Base-by-base conservation (phyloP, 2,113 vertebrate species). In the Mormyrus iriodes region DNA sequence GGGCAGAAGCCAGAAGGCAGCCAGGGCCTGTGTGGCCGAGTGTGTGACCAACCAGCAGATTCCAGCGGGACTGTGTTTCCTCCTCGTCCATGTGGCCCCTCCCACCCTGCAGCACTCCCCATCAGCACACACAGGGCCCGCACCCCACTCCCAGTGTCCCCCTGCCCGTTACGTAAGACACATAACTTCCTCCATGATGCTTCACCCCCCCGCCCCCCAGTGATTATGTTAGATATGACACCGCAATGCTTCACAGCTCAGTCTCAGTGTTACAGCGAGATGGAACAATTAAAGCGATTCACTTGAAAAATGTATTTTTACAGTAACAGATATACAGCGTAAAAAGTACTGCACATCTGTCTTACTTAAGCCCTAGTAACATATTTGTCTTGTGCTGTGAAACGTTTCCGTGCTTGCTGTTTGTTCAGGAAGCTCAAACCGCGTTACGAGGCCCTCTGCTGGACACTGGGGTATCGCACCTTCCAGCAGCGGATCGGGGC, bases 361-460 rank as follows among this genome's bases (percentile, higher is more conserved):
- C 73, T 76, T 39, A 76, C 15, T 76, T 76, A 42, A 76, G 13
- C 17, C 73, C 31, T 76, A 42, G 73, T 76, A 76, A 35, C 10
- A 35, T 76, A 76, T 76, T 76, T 76, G 35, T 27, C 21, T 84
- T 84, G 12, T 4, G 21, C 46, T 6, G 44, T 46, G 82, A 48
- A 8, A 84, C 21, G 24, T 84, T 84, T 84, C 4, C 42, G 15
- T 86, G 24, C 49, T 48, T 9, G 10, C 19, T 53, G 51, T 73
- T 65, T 83, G 55, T 2, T 49, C 27, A 42, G n/a, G 61, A 85
- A 42, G 52, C 53, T 88, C 91, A 69, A 55, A 91, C 89, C 97
- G 97, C 97, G 96, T 96, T 96, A 97, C 96, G 97, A 96, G 96
- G 98, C 98, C 98, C 98, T 99, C 98, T 99, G 96, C 97, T 98